A percentile compares a stretch with the other conserved stretches of the same genome.
phyloP scores from a whole-genome alignment of 2,113 vertebrate genomes.

The Planiliza haematocheilus region DNA sequence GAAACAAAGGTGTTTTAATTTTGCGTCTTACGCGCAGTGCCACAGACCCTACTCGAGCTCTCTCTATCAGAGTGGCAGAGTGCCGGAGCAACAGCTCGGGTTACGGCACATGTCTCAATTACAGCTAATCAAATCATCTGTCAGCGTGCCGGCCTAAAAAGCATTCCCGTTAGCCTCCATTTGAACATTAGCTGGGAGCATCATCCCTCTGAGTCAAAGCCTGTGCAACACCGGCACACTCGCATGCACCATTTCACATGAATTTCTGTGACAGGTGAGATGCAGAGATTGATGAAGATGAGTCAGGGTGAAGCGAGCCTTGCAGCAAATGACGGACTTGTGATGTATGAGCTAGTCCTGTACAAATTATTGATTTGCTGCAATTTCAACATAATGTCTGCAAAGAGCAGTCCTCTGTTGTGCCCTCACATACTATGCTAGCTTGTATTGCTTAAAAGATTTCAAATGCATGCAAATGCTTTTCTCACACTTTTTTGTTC shows the following conservation, averaged over 20 bases:
- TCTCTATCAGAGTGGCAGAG: constrained; percentile 49
- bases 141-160: constrained; percentile 50
- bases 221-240: constrained; percentile 11
- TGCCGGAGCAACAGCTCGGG: constrained; percentile 39
- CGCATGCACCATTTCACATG: not conserved
- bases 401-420: not conserved
- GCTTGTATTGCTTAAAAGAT: not conserved
- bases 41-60: constrained; percentile 9
- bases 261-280: constrained; percentile 17
- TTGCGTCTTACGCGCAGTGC: constrained; percentile 5
- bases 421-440: not conserved
- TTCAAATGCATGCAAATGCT: constrained; percentile 5
- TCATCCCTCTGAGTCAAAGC: constrained; percentile 20
- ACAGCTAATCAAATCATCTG: constrained; percentile 69
- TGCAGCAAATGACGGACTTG: not conserved
- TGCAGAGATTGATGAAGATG: not conserved
- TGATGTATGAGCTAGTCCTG: not conserved
- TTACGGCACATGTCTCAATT: constrained; percentile 66
- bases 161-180: constrained; percentile 42
- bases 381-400: constrained; percentile 16
- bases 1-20: not conserved
- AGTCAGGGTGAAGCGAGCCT: not conserved
- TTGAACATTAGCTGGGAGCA: constrained; percentile 36
- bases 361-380: not conserved
- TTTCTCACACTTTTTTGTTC: constrained; percentile 5